phyloP scores from a whole-genome alignment of 2,797 vertebrate genomes.

The Lophotriccus pileatus region DNA sequence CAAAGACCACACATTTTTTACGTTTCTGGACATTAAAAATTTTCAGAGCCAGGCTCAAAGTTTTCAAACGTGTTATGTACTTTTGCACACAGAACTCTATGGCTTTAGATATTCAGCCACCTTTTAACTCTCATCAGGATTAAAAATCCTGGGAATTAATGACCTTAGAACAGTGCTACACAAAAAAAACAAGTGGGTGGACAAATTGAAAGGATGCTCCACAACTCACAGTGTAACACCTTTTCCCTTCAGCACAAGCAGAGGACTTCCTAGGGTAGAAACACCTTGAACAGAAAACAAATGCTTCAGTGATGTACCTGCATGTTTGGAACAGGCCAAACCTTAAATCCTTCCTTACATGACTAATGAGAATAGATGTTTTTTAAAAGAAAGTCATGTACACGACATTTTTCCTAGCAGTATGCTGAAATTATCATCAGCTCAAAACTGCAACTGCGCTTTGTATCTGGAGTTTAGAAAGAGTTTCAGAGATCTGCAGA shows the following conservation, averaged over 20 bases:
- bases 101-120: not conserved
- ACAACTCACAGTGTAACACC: not conserved
- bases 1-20: not conserved
- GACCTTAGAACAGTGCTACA: not conserved
- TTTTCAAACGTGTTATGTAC: not conserved
- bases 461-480: not conserved
- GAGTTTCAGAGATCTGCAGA: not conserved
- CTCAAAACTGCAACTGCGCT: not conserved
- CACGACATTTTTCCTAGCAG: too few relatives aligned
- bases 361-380: too few relatives aligned
- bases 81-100: not conserved
- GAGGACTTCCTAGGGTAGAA: not conserved
- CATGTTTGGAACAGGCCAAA: too few relatives aligned
- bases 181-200: not conserved
- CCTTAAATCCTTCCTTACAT: too few relatives aligned
- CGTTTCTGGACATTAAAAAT: not conserved
- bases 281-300: not conserved
- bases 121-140: not conserved
- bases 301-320: too few relatives aligned
- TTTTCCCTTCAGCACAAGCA: not conserved
- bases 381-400: too few relatives aligned
- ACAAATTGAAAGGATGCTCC: not conserved
- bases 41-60: not conserved
- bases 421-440: too few relatives aligned
- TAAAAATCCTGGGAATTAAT: not conserved